Evolutionary conservation across 1,140 invertebrate genomes (phyloP).

Genomic region (Hypothenemus hampei): DNA sequence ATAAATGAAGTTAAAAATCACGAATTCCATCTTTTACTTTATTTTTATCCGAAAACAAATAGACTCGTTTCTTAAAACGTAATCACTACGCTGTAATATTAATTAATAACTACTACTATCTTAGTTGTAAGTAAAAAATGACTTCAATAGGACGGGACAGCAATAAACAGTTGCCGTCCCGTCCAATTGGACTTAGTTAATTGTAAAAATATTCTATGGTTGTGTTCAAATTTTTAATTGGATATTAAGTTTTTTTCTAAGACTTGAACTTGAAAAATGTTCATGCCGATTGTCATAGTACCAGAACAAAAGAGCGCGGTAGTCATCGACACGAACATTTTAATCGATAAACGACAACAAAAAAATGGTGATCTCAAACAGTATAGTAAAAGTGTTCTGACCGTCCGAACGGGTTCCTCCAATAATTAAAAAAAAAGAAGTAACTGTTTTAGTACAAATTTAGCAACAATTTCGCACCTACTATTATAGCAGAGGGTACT

Average conservation of each 20-base stretch:
- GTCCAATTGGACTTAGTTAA: not conserved
- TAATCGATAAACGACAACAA: not conserved
- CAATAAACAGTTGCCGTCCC: too few species aligned
- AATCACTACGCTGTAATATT: not conserved
- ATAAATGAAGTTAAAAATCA: too few species aligned
- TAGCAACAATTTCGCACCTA: not conserved
- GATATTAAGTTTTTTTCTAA: conserved; percentile 9
- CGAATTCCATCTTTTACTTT: not conserved
- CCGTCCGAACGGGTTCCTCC: too few species aligned
- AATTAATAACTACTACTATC: not conserved
- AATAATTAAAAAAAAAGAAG: not conserved
- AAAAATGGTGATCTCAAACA: conserved; percentile 2
- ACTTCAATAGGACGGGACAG: not conserved
- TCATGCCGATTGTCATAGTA: not conserved
- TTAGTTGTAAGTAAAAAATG: not conserved
- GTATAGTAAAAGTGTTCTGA: not conserved
- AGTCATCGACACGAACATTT: not conserved
- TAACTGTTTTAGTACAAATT: not conserved
- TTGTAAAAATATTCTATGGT: conserved; percentile 7
- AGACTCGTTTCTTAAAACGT: not conserved
- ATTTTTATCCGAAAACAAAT: not conserved
- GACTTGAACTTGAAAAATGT: not conserved
- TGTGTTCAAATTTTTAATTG: conserved; percentile 13
- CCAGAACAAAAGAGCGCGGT: not conserved
- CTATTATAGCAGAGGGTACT: not conserved